These are phyloP conservation scores for Hydrolagus colliei DNA, from an alignment of 2,797 vertebrate genomes.

Conservation along the genomic window DNA sequence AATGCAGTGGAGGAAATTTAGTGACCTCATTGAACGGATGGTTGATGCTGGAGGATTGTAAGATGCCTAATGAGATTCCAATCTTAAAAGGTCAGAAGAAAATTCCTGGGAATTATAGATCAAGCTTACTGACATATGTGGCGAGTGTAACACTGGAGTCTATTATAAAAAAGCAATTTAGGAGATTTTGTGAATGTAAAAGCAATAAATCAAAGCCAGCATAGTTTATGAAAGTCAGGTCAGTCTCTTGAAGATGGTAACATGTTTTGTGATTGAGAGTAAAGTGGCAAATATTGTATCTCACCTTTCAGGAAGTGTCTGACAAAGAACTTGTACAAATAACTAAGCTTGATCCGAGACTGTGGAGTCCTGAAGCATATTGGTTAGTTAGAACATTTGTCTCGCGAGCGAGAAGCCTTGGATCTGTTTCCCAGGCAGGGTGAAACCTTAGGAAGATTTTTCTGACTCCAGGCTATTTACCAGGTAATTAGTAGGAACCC, in stretches of 20 bases:
- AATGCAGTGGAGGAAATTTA: not conserved
- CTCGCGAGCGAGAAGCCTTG: no score
- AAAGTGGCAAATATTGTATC: not conserved
- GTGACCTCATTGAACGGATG: not conserved
- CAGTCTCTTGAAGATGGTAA: not conserved
- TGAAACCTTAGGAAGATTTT: no score
- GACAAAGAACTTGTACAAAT: not conserved
- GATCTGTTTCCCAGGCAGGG: no score
- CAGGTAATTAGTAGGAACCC: no score
- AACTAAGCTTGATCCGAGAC: no score
- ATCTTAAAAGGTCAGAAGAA: not conserved
- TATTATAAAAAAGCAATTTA: no score
- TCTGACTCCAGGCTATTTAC: no score
- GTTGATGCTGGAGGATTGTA: not conserved
- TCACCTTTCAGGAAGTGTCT: not conserved
- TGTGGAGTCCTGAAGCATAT: no score
- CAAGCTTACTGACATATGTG: not conserved
- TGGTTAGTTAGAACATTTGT: no score
- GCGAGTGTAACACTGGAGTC: not conserved
- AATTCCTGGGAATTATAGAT: not conserved
- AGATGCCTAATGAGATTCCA: not conserved
- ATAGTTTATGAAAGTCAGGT: not conserved
- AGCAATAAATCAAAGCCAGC: not conserved
- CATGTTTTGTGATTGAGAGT: not conserved
- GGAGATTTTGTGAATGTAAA: no score